Percentiles rank a stretch among this genome's conserved stretches.
These are phyloP conservation scores for Agelaius tricolor DNA, from an alignment of 2,113 vertebrate genomes.

Conservation along the genomic window DNA sequence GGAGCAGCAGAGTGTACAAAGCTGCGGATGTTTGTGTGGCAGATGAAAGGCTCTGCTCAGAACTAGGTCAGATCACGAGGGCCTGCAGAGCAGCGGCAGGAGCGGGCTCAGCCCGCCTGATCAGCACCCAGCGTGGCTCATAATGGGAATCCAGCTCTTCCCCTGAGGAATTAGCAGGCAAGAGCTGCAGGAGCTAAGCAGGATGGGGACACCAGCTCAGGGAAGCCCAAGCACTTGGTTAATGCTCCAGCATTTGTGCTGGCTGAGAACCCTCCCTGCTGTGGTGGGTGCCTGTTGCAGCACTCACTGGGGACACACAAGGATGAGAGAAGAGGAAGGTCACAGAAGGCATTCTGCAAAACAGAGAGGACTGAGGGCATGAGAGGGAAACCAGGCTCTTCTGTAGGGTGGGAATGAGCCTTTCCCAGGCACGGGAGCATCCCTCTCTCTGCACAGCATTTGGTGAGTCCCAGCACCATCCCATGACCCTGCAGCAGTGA, in stretches of 20 bases:
- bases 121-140: not conserved
- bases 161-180: not conserved
- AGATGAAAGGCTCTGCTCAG: not conserved
- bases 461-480: not conserved
- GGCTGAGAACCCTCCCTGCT: not conserved
- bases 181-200: not conserved
- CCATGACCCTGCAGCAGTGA: not conserved
- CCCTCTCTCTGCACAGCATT: not conserved
- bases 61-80: not conserved
- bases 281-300: not conserved
- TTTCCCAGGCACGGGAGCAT: rapidly evolving
- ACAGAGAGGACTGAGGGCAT: not conserved
- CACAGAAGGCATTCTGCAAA: not conserved
- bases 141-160: not conserved
- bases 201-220: not conserved
- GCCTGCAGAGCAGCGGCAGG: rapidly evolving
- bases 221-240: not conserved
- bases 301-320: rapidly evolving
- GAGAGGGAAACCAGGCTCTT: not conserved
- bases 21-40: not conserved
- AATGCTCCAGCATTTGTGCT: not conserved
- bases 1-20: not conserved
- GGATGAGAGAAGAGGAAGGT: not conserved
- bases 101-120: not conserved
- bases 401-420: not conserved